phyloP scores from a whole-genome alignment of 2,797 vertebrate species.

The Sebastes steindachneri region DNA sequence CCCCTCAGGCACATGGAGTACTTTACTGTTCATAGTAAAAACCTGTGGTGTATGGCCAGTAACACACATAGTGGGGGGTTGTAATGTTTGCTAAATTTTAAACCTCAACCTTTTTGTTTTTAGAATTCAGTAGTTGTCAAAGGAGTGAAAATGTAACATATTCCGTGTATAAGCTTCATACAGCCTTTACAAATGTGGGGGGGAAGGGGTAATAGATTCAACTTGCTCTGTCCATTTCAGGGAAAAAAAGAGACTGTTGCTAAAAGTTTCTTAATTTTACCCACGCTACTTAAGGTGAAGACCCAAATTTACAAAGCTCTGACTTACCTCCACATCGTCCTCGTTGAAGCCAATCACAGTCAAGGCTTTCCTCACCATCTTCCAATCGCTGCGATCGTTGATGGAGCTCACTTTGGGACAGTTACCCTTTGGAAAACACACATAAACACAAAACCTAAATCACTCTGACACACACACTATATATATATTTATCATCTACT shows the following conservation, averaged over 20 bases:
- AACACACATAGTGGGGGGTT: not conserved
- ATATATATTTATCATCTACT: not conserved
- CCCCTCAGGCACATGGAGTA: not conserved
- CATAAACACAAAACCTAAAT: not conserved
- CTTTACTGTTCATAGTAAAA: not conserved
- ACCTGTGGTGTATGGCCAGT: not conserved
- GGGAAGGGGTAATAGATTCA: no score
- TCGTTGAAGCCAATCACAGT: slow-evolving; percentile 92
- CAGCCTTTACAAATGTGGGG: no score
- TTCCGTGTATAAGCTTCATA: not conserved
- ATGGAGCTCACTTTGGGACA: slow-evolving; percentile 99
- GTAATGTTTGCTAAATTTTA: not conserved
- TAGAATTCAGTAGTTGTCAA: no score
- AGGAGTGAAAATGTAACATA: no score
- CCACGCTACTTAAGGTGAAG: no score
- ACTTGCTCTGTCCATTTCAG: slow-evolving; percentile 1
- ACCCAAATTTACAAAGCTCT: no score
- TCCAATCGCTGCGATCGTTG: slow-evolving; percentile 98
- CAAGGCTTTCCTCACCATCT: slow-evolving; percentile 91
- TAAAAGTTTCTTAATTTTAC: no score
- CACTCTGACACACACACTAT: not conserved
- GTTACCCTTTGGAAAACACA: slow-evolving; percentile 87
- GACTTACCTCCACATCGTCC: slow-evolving; percentile 91
- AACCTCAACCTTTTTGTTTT: not conserved
- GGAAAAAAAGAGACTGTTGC: no score